These are phyloP conservation scores for Diplodus puntazzo DNA, from an alignment of 2,797 vertebrate species.

Conservation along the genomic window DNA sequence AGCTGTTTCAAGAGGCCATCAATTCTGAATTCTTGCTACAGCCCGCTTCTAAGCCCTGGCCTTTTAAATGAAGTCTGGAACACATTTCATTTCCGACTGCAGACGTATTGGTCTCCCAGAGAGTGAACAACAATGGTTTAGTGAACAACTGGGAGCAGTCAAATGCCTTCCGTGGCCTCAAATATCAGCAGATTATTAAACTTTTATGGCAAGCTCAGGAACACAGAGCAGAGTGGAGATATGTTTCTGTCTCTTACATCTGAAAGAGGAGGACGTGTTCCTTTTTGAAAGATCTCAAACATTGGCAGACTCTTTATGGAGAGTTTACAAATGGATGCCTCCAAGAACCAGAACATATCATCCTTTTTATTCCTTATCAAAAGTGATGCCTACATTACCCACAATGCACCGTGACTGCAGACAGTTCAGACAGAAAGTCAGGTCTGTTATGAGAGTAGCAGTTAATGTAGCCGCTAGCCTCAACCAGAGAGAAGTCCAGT, in stretches of 20 bases:
- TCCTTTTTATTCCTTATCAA: neutral
- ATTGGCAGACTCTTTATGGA: neutral
- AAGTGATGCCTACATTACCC: conserved; percentile 1
- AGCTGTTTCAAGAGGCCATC: neutral
- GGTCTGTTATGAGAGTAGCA: neutral
- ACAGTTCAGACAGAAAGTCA: neutral
- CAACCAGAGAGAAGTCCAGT: neutral
- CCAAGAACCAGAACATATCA: neutral
- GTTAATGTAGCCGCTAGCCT: neutral
- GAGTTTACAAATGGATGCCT: neutral
- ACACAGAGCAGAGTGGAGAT: neutral
- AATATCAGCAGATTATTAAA: neutral
- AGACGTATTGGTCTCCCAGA: neutral
- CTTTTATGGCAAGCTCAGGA: neutral
- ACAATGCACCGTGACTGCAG: neutral
- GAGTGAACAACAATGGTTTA: neutral
- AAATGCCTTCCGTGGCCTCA: neutral
- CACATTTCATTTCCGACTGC: neutral
- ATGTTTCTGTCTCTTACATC: neutral
- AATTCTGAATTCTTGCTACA: neutral
- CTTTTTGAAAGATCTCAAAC: neutral
- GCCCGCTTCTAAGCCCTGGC: conserved; percentile 3
- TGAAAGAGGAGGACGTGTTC: neutral
- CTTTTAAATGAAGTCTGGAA: conserved; percentile 6
- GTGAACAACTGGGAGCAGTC: conserved; percentile 1